A percentile compares a stretch with the other conserved stretches of the same genome.
Conservation (phyloP, 2,797 vertebrate species). For the Pseudomugil gertrudae region DNA sequence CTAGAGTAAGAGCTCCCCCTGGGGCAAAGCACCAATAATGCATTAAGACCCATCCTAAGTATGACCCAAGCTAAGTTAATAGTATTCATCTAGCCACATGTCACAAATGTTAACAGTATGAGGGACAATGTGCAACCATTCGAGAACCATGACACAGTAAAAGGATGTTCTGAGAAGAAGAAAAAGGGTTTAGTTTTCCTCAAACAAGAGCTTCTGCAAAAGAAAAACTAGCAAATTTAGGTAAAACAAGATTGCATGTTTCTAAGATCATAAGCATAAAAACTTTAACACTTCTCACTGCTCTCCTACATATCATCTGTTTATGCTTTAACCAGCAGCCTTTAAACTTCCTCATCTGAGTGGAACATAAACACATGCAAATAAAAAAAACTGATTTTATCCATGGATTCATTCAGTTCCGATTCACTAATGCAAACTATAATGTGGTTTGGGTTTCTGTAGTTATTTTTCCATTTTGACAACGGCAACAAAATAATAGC, state of each 20-base stretch:
- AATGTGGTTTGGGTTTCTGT: conserved; percentile 42
- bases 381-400: conserved; percentile 44
- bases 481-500: conserved; percentile 37
- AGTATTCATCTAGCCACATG: background rate
- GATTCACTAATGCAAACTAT: conserved; percentile 16
- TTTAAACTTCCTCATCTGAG: conserved; percentile 46
- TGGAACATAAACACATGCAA: conserved; percentile 22
- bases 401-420: conserved; percentile 31
- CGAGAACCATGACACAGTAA: background rate
- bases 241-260: background rate
- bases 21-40: conserved; percentile 61
- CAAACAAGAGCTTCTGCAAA: background rate
- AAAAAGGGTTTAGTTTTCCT: background rate
- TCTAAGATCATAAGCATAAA: background rate
- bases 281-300: background rate
- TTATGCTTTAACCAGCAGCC: conserved; percentile 48
- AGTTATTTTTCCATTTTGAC: conserved; percentile 61
- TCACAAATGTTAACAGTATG: background rate
- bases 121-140: background rate
- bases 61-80: background rate
- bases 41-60: conserved; percentile 15
- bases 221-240: background rate
- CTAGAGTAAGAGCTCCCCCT: conserved; percentile 78
- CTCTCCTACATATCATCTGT: conserved; percentile 17
- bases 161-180: background rate